Evolutionary conservation across 2,888 invertebrate genomes (phyloP).

Genomic region (Torymus aiolomorphi): DNA sequence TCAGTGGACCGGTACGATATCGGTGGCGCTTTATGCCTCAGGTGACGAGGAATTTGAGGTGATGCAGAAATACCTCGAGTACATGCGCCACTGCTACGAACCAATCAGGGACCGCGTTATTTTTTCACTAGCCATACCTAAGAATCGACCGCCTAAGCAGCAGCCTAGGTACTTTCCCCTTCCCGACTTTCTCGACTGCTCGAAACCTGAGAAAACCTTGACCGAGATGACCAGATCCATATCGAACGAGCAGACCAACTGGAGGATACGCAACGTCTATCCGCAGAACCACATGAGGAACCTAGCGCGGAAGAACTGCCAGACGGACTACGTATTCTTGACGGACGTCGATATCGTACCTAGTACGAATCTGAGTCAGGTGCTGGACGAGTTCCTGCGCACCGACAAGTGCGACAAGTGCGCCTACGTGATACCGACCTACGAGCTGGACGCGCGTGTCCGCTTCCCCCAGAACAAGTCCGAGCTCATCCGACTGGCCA

Average conservation of each 20-base stretch:
- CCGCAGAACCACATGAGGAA: slow-evolving; percentile 94
- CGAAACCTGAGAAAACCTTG: slow-evolving; percentile 81
- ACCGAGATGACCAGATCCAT: slow-evolving; percentile 80
- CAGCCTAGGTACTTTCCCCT: slow-evolving; percentile 67
- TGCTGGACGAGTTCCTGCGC: slow-evolving; percentile 83
- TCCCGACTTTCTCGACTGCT: slow-evolving; percentile 79
- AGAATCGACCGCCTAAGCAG: slow-evolving; percentile 76
- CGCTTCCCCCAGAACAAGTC: slow-evolving; percentile 89
- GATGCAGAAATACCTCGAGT: slow-evolving; percentile 84
- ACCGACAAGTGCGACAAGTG: slow-evolving; percentile 81
- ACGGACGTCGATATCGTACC: slow-evolving; percentile 94
- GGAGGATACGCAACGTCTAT: slow-evolving; percentile 87
- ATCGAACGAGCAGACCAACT: slow-evolving; percentile 81
- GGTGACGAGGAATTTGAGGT: slow-evolving; percentile 86
- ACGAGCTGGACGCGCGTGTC: slow-evolving; percentile 88
- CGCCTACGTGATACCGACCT: slow-evolving; percentile 93
- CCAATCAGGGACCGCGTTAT: slow-evolving; percentile 84
- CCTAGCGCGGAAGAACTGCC: slow-evolving; percentile 89
- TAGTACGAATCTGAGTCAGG: slow-evolving; percentile 83
- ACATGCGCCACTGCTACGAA: slow-evolving; percentile 85
- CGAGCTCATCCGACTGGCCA: slow-evolving; percentile 85
- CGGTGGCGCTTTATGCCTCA: slow-evolving; percentile 87
- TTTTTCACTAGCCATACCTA: slow-evolving; percentile 86
- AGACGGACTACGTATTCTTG: slow-evolving; percentile 87
- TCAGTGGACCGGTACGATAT: slow-evolving; percentile 92